Percentiles rank a stretch among this genome's conserved stretches.
Evolutionary conservation across 2,797 vertebrate species (phyloP).

Genomic region (Champsocephalus gunnari): DNA sequence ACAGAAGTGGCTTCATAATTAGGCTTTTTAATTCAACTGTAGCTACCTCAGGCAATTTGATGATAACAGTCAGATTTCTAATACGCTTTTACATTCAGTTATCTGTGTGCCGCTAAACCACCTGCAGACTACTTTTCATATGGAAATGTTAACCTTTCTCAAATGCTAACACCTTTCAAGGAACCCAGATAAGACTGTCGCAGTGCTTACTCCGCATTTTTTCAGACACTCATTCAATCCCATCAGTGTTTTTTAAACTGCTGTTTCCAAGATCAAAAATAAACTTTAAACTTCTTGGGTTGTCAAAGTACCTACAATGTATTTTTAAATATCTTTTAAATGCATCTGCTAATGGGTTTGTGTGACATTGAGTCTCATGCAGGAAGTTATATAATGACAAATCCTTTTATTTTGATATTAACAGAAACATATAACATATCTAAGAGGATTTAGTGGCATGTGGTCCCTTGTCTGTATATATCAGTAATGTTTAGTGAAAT

Average conservation of each 20-base stretch:
- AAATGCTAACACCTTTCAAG: neutral
- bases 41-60: neutral
- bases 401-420: too few species aligned
- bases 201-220: neutral
- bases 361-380: neutral
- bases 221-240: neutral
- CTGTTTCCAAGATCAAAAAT: neutral
- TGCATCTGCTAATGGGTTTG: neutral
- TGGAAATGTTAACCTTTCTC: neutral
- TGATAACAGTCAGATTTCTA: neutral
- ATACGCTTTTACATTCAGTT: neutral
- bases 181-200: neutral
- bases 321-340: neutral
- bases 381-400: too few species aligned
- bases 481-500: neutral
- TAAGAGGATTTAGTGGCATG: too few species aligned
- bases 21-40: neutral
- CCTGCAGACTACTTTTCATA: neutral
- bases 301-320: neutral
- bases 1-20: neutral
- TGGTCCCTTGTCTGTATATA: neutral
- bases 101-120: too few species aligned
- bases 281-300: neutral
- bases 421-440: too few species aligned
- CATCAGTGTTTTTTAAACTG: neutral